A percentile compares a stretch with the other conserved stretches of the same genome.
phyloP scores from a whole-genome alignment of 2,888 invertebrate species.

The Dolichopus griseipennis region DNA sequence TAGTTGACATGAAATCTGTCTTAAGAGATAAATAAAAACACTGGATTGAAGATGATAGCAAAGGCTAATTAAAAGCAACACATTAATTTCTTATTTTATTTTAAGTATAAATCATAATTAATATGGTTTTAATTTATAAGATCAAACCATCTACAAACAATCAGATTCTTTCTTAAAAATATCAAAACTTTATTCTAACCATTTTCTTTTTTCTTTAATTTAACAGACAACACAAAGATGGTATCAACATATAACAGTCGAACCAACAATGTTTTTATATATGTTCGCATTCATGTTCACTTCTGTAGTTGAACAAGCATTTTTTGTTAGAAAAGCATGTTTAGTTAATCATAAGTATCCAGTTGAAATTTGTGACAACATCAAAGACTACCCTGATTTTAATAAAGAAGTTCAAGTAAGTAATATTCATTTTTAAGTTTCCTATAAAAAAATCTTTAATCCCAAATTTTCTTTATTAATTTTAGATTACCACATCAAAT shows the following conservation, averaged over 20 bases:
- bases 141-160: too few relatives aligned
- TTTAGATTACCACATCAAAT: conserved; percentile 58
- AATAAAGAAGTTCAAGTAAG: conserved; percentile 61
- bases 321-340: conserved; percentile 70
- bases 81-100: too few relatives aligned
- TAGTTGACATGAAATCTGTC: too few relatives aligned
- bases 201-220: not conserved
- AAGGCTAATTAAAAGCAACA: too few relatives aligned
- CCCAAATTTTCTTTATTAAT: not conserved
- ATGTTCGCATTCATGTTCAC: conserved; percentile 83
- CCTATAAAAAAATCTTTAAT: not conserved
- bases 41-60: too few relatives aligned
- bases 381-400: conserved; percentile 50
- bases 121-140: too few relatives aligned
- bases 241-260: conserved; percentile 55
- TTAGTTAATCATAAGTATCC: conserved; percentile 62
- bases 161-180: too few relatives aligned
- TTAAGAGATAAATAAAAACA: too few relatives aligned
- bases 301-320: conserved; percentile 68
- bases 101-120: too few relatives aligned
- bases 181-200: too few relatives aligned
- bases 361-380: conserved; percentile 56
- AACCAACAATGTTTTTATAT: conserved; percentile 79
- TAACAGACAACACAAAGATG: conserved; percentile 16
- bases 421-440: not conserved